phyloP scores from a whole-genome alignment of 1,140 invertebrate genomes.

The Zaprionus ghesquierei region DNA sequence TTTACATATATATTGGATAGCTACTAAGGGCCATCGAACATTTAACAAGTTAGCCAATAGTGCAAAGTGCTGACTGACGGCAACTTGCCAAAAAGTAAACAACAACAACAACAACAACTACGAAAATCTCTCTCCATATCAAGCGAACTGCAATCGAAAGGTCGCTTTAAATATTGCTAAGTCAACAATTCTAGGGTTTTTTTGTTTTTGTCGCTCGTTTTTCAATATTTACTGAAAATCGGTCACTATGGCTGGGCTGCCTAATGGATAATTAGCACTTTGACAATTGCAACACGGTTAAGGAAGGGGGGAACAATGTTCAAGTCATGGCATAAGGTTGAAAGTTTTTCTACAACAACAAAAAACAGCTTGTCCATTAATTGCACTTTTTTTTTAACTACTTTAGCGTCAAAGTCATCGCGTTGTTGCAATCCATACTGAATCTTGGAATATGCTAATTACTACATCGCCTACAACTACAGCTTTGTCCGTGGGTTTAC shows the following conservation, averaged over 20 bases:
- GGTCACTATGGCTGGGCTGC: neutral
- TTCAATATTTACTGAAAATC: slow-evolving; percentile 6
- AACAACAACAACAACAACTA: too few relatives aligned
- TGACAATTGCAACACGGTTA: slow-evolving; percentile 9
- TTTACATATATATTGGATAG: neutral
- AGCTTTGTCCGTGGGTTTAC: neutral
- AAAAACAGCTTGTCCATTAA: slow-evolving; percentile 13
- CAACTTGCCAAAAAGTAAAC: slow-evolving; percentile 1
- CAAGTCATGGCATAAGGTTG: slow-evolving; percentile 29
- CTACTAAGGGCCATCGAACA: neutral
- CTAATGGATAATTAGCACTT: slow-evolving; percentile 35
- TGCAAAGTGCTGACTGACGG: neutral
- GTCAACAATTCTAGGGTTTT: slow-evolving; percentile 30
- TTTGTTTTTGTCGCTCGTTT: neutral
- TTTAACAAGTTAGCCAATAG: neutral
- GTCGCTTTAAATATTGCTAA: slow-evolving; percentile 4
- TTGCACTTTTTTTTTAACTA: slow-evolving; percentile 28
- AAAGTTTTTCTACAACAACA: neutral
- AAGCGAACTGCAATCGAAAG: neutral
- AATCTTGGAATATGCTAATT: neutral
- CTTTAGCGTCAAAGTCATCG: slow-evolving; percentile 7
- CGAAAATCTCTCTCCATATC: neutral
- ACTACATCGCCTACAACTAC: neutral
- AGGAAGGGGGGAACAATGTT: slow-evolving; percentile 13
- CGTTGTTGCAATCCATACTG: slow-evolving; percentile 5